These are phyloP conservation scores for Erpetoichthys calabaricus DNA, from an alignment of 2,797 vertebrate species.

Conservation along the genomic window DNA sequence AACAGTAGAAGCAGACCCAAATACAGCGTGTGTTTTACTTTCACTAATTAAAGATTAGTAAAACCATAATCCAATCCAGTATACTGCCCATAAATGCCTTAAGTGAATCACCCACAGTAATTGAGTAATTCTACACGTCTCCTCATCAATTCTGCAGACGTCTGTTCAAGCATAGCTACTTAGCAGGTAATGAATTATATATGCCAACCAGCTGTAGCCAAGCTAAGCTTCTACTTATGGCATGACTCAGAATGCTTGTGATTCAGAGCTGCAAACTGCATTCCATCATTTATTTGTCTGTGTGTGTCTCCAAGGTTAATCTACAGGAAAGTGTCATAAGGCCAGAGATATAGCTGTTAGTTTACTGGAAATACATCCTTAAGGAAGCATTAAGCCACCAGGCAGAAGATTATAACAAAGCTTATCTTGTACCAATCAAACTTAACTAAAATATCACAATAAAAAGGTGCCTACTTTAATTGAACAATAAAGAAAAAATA, in stretches of 20 bases:
- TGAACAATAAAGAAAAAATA: too few species aligned
- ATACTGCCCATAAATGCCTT: not conserved
- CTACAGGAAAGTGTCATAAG: not conserved
- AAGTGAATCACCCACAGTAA: not conserved
- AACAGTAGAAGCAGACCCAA: too few species aligned
- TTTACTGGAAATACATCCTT: too few species aligned
- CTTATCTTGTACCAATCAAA: too few species aligned
- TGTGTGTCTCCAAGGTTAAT: not conserved
- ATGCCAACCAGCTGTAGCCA: not conserved
- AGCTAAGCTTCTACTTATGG: not conserved
- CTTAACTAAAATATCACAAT: too few species aligned
- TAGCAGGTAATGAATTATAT: constrained; percentile 1
- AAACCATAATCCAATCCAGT: not conserved
- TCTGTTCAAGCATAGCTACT: not conserved
- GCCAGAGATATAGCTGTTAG: not conserved
- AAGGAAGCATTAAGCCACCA: too few species aligned
- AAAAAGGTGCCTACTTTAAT: too few species aligned
- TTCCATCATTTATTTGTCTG: not conserved
- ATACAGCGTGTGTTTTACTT: too few species aligned
- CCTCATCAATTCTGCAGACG: not conserved
- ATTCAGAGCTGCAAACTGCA: not conserved
- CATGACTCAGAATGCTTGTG: constrained; percentile 1
- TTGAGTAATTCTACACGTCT: not conserved
- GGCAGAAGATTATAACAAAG: too few species aligned
- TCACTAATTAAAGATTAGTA: not conserved